Percentiles rank a stretch among this genome's conserved stretches.
Evolutionary conservation across 92 coral and sea anemone species (phyloP).

Genomic region (Bergia puertoricense): DNA sequence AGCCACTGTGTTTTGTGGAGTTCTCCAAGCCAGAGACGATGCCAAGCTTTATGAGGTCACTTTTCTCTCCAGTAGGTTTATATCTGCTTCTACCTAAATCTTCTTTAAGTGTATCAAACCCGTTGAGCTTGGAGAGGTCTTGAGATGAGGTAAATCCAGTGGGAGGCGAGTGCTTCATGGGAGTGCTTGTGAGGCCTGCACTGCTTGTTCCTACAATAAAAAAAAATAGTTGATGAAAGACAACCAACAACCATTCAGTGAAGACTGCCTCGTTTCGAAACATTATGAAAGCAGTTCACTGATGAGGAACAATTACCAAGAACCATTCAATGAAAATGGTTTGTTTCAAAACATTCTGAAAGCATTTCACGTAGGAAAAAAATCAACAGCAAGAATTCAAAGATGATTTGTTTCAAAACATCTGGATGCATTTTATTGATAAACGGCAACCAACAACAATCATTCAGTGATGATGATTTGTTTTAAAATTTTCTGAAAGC

Average conservation of each 20-base stretch:
- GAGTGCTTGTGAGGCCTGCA: conserved; percentile 63
- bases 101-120: neutral
- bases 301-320: too few species aligned
- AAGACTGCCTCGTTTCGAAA: too few species aligned
- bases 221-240: neutral
- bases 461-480: too few species aligned
- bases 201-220: conserved; percentile 25
- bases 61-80: neutral
- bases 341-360: too few species aligned
- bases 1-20: neutral
- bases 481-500: too few species aligned
- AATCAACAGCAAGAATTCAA: too few species aligned
- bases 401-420: too few species aligned
- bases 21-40: neutral
- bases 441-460: too few species aligned
- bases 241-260: neutral
- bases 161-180: conserved; percentile 45
- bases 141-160: conserved; percentile 21
- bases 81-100: neutral
- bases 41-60: neutral
- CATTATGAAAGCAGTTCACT: too few species aligned
- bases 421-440: too few species aligned
- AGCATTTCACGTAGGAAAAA: too few species aligned
- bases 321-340: too few species aligned
- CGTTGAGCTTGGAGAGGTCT: conserved; percentile 29